Base-by-base conservation (phyloP, 2,797 vertebrate species). In the Sebastes ruberrimus region DNA sequence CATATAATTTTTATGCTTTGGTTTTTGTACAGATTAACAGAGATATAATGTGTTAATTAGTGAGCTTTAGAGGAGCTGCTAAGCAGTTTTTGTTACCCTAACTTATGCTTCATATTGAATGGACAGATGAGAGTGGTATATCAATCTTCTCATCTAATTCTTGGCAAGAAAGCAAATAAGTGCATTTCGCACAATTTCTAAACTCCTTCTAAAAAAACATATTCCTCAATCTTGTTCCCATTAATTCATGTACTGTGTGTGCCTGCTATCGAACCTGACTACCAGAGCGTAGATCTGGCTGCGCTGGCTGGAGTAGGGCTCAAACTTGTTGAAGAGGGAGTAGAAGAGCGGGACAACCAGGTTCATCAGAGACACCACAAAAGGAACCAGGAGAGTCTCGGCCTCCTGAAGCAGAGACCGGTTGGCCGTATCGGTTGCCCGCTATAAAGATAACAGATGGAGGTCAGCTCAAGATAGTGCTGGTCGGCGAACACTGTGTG, bases 361-460 rank as follows among this genome's bases (percentile, higher is more conserved):
- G 62, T 99, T 99, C 86, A 99, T 95, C 28, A 98, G 94, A 60
- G 97, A 97, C 38, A 96, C 94, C 0, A 97, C 74, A 1, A 98
- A 88, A 20, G 99, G 97, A 53, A 99, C 93, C 7, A 98, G 88
- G 62, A 99, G 94, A 23, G 96, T 97, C 0, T 96, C 88, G 5
- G 96, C 95, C 57, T 98, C 96, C 2, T 93, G 76, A 10, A 81
- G 76, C 30, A 94, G 85, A 61, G 94, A 82, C 80, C 81, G 84
- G 33, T 46, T 59, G 27, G 62, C 3, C 2, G 20, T 18, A 57
- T 92, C 71, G 14, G 61, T 52, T 20, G 30, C n/a, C 49, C 0
- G 42, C 92, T 92, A 20, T 57, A 63, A 79, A 88, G 74, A 84
- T 22, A 89, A 82, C 25, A 89, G 27, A 78, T 7, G 4, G n/a